Evolutionary conservation across 2,797 vertebrate species (phyloP).

Genomic region (Nyctibius grandis): DNA sequence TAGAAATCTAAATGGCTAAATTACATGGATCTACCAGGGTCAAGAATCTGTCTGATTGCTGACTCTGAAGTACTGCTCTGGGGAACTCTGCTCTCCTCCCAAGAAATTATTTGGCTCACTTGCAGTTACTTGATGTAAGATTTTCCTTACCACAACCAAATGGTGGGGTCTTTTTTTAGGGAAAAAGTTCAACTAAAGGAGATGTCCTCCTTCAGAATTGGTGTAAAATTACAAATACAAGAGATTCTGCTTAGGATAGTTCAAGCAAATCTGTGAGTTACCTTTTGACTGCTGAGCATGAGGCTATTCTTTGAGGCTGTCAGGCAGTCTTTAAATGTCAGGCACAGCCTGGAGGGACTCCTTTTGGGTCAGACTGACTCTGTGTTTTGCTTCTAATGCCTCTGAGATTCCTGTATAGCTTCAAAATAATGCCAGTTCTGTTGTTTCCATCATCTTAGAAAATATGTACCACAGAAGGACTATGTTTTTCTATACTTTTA

Average conservation of each 20-base stretch:
- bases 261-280: neutral
- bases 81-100: neutral
- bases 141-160: neutral
- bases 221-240: neutral
- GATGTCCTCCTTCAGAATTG: neutral
- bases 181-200: neutral
- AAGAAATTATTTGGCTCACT: neutral
- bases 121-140: neutral
- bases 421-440: neutral
- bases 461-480: neutral
- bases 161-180: rapidly evolving
- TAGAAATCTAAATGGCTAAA: neutral
- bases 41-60: neutral
- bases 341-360: neutral
- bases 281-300: neutral
- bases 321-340: neutral
- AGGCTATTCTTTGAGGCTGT: neutral
- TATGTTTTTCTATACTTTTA: neutral
- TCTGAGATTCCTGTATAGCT: neutral
- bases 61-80: neutral
- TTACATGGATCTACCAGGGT: neutral
- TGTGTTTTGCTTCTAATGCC: neutral
- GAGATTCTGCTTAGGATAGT: neutral
- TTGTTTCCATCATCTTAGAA: neutral
- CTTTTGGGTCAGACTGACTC: neutral